Base-by-base conservation (phyloP, 1,140 invertebrate species). In the Marisa cornuarietis region DNA sequence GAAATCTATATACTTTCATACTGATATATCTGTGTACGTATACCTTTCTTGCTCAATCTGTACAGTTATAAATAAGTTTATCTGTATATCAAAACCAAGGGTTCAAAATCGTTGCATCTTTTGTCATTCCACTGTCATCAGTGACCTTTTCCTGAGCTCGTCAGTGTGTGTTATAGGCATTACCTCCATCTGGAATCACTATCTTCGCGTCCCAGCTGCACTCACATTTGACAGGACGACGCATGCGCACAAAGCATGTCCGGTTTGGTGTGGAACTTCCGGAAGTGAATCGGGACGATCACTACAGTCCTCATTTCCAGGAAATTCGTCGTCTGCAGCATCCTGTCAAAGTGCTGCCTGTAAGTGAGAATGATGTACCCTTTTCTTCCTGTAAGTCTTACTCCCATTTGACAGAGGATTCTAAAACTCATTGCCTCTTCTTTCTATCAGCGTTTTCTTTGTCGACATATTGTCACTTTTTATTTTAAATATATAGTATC, bases 301-400 rank as follows among this genome's bases (percentile, higher is more conserved):
- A 99, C 91, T 99, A 98, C 90, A 98, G 96, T 79, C 96, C 97
- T 16, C 98, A 99, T 92, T 99, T 98, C 91, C 98, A 99, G 92
- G 98, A 99, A 92, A 99, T 99, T 84, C 92, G 97, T 83, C 92
- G 95, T 42, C 91, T 99, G 61, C 95, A 96, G 79, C 91, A 93
- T 85, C 94, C 94, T 18, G 94, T 96, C 0, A 93, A 91, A 31
- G 91, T 99, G n/a, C 87, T 97, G 81, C 97, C 97, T 78, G 97
- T 99, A 92, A 92, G 82, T 78, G 18, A 22, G 5, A 58, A 58
- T 58, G 11, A 11, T 58, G 54, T 58, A 4, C 54, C 2, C 16
- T 58, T 11, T 58, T 11, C 16, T 9, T 58, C 54, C 54, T 58
- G 54, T 58, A 58, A 58, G 2, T 42, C 31, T 42, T 42, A 42